phyloP scores from a whole-genome alignment of 2,113 vertebrate genomes.

The Synodontis membranacea region DNA sequence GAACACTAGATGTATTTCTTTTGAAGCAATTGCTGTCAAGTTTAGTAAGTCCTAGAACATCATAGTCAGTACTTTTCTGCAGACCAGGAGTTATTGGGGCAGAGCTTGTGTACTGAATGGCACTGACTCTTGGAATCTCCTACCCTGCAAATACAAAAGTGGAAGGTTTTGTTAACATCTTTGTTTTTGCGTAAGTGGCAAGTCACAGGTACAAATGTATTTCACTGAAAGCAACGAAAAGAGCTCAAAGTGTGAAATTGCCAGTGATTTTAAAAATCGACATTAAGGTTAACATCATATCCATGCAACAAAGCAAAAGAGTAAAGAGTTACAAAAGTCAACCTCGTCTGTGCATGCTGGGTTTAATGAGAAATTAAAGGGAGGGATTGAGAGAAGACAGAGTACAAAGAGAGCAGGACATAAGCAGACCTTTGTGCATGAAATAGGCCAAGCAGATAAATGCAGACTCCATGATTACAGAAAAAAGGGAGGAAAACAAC shows the following conservation, averaged over 20 bases:
- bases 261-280: background rate
- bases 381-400: background rate
- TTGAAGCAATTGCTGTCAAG: background rate
- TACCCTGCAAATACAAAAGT: background rate
- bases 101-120: background rate
- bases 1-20: background rate
- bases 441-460: slow-evolving; percentile 3
- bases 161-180: background rate
- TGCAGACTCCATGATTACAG: background rate
- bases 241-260: background rate
- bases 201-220: background rate
- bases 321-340: background rate
- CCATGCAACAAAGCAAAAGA: background rate
- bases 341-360: background rate
- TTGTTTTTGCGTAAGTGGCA: background rate
- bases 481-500: background rate
- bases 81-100: background rate
- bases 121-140: background rate
- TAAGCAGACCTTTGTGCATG: background rate
- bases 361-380: background rate
- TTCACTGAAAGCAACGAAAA: background rate
- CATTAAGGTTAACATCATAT: slow-evolving; percentile 7
- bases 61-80: background rate
- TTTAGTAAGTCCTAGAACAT: background rate
- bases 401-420: background rate